phyloP scores from a whole-genome alignment of 92 coral and sea anemone genomes.

The Umimayanthus kanabou region DNA sequence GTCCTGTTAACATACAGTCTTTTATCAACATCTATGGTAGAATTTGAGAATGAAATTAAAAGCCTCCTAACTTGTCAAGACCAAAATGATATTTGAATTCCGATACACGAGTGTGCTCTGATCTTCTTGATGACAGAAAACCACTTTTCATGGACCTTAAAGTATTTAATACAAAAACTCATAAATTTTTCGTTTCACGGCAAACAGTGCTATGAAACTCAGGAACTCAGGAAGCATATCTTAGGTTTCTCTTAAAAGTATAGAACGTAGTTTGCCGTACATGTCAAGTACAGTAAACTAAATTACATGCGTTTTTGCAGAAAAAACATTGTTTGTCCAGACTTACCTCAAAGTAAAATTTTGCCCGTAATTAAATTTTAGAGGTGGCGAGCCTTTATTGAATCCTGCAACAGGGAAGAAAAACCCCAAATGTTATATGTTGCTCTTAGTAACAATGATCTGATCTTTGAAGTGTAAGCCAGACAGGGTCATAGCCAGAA shows the following conservation, averaged over 20 bases:
- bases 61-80: slow-evolving; percentile 16
- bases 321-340: neutral
- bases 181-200: neutral
- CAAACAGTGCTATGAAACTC: neutral
- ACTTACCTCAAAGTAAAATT: slow-evolving; percentile 40
- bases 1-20: neutral
- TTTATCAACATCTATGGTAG: slow-evolving; percentile 8
- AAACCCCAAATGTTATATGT: neutral
- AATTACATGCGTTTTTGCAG: neutral
- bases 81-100: neutral
- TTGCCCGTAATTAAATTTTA: slow-evolving; percentile 34
- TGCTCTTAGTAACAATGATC: neutral
- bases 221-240: neutral
- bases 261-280: neutral
- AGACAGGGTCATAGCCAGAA: neutral
- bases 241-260: neutral
- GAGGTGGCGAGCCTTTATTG: slow-evolving; percentile 29
- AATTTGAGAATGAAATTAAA: slow-evolving; percentile 5
- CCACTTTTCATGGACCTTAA: neutral
- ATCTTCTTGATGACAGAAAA: neutral
- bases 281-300: neutral
- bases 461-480: neutral
- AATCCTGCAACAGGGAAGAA: slow-evolving; percentile 20
- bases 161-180: neutral
- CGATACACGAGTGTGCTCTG: neutral